phyloP scores from a whole-genome alignment of 2,113 vertebrate genomes.

The sheep (Ovis aries) region DNA sequence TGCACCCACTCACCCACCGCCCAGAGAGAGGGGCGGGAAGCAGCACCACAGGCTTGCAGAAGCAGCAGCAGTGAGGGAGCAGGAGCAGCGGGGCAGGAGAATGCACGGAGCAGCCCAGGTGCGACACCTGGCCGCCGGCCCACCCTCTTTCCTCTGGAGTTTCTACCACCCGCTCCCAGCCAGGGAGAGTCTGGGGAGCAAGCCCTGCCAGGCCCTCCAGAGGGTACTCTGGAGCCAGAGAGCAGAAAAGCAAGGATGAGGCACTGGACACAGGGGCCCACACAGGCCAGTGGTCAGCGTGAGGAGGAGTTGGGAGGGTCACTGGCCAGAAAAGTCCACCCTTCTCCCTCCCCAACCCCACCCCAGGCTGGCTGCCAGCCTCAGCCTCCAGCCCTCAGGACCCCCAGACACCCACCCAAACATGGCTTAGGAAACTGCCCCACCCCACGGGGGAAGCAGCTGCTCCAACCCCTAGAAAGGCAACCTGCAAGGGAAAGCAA shows the following conservation, averaged over 20 bases:
- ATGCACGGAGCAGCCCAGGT: neutral
- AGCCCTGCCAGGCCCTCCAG: neutral
- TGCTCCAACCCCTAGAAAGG: neutral
- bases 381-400: neutral
- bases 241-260: neutral
- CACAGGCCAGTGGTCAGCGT: fast-evolving
- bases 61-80: neutral
- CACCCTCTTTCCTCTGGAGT: neutral
- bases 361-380: neutral
- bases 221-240: neutral
- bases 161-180: neutral
- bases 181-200: neutral
- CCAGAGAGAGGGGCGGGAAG: neutral
- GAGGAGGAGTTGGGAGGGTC: neutral
- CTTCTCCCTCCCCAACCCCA: neutral
- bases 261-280: neutral
- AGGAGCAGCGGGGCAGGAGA: neutral
- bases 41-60: neutral
- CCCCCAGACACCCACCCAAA: neutral
- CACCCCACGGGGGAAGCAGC: neutral
- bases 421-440: neutral
- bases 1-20: neutral
- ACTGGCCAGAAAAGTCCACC: neutral
- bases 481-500: neutral
- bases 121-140: neutral